Conservation (phyloP, 2,797 vertebrate genomes). For the Taenioides sp. region DNA sequence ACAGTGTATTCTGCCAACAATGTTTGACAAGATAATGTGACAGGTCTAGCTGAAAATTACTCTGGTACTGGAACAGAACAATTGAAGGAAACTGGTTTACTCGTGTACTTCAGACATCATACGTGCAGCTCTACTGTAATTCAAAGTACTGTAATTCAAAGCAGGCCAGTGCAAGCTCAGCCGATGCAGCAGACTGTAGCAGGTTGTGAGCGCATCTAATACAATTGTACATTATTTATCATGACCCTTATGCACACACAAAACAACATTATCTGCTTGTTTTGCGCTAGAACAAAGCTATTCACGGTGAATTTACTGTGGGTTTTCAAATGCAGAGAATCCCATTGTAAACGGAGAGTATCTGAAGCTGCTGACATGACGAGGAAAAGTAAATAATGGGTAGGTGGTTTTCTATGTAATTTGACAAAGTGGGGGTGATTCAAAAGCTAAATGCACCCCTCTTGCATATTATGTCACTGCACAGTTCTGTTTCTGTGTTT, state of each 20-base stretch:
- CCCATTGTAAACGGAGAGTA: conserved; percentile 12
- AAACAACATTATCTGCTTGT: conserved; percentile 31
- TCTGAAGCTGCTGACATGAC: conserved; percentile 25
- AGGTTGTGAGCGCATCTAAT: conserved; percentile 34
- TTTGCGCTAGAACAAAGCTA: conserved; percentile 23
- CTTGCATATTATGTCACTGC: too few species aligned
- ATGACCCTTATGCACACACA: conserved; percentile 10
- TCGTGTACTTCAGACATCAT: conserved; percentile 17
- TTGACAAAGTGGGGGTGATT: conserved; percentile 6
- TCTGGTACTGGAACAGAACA: not conserved
- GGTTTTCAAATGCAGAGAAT: conserved; percentile 22
- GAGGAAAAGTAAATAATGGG: conserved; percentile 35
- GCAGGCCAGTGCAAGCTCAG: conserved; percentile 10
- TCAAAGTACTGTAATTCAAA: conserved; percentile 32
- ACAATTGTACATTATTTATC: conserved; percentile 33
- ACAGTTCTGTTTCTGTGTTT: too few species aligned
- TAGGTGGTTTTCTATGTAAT: conserved; percentile 36
- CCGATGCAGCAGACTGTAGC: conserved; percentile 24
- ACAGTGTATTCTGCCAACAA: not conserved
- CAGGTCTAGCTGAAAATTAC: not conserved
- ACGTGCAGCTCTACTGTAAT: conserved; percentile 27
- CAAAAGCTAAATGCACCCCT: too few species aligned
- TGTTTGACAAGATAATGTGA: not conserved
- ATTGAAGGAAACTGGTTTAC: not conserved
- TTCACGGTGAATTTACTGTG: conserved; percentile 26